These are phyloP conservation scores for Harpegnathos saltator DNA, from an alignment of 1,140 invertebrate species.

Conservation along the genomic window DNA sequence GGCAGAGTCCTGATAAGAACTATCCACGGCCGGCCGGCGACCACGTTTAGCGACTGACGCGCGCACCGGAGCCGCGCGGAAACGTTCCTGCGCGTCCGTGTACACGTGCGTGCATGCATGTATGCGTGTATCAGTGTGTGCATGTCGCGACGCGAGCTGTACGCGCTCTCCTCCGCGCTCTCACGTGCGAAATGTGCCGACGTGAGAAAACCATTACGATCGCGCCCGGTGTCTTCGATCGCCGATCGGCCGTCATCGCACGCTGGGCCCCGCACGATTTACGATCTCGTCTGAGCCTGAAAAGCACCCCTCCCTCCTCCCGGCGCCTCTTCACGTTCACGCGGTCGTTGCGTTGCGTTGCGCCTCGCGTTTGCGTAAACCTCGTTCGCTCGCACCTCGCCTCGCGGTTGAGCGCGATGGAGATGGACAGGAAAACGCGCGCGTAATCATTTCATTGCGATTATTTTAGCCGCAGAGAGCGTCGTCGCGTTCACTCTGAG, in stretches of 20 bases:
- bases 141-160: no score
- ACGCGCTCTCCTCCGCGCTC: no score
- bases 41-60: conserved; percentile 4
- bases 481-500: no score
- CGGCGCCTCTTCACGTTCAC: no score
- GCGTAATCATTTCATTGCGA: conserved; percentile 29
- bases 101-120: no score
- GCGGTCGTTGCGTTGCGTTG: background rate
- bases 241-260: conserved; percentile 44
- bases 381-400: background rate
- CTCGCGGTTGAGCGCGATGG: background rate
- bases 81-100: no score
- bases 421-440: conserved; percentile 2
- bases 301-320: no score
- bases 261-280: background rate
- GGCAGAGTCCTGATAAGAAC: conserved; percentile 59
- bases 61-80: conserved; percentile 35
- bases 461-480: no score
- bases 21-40: conserved; percentile 42
- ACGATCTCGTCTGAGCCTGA: background rate
- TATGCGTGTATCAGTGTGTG: no score
- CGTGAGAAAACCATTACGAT: conserved; percentile 55
- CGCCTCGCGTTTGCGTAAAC: conserved; percentile 15
- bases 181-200: conserved; percentile 44
- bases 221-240: conserved; percentile 20